A percentile compares a stretch with the other conserved stretches of the same genome.
These are phyloP conservation scores for Oophaga pumilio DNA, from an alignment of 2,113 vertebrate species.

Conservation along the genomic window DNA sequence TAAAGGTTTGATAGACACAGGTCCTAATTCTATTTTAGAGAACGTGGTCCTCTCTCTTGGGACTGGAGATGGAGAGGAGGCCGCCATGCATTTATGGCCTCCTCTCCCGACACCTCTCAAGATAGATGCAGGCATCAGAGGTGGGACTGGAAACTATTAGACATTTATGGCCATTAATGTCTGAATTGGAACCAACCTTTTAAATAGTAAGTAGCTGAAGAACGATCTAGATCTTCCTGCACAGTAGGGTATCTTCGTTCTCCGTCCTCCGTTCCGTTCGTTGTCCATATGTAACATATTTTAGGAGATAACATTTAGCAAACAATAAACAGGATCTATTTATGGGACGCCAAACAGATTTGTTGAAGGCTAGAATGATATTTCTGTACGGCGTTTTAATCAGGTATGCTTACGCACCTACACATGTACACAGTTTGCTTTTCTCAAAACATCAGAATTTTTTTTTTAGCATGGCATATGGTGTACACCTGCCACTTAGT, in stretches of 20 bases:
- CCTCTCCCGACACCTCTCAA: too few species aligned
- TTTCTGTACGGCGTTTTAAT: constrained; percentile 38
- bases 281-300: constrained; percentile 39
- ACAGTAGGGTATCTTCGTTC: background rate
- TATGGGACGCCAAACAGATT: constrained; percentile 41
- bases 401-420: constrained; percentile 50
- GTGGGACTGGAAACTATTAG: too few species aligned
- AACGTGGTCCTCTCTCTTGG: too few species aligned
- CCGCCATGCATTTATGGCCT: too few species aligned
- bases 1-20: too few species aligned
- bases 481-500: constrained; percentile 39
- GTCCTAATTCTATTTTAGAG: too few species aligned
- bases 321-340: constrained; percentile 56
- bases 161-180: too few species aligned
- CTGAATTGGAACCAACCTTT: too few species aligned
- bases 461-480: constrained; percentile 50
- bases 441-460: constrained; percentile 54
- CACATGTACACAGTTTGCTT: constrained; percentile 55
- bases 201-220: background rate
- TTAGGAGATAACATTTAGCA: constrained; percentile 29
- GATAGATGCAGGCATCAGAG: too few species aligned
- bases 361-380: constrained; percentile 26
- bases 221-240: background rate
- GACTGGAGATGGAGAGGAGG: too few species aligned
- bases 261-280: background rate